These are phyloP conservation scores for Halyomorpha halys DNA, from an alignment of 1,140 invertebrate genomes.

Conservation along the genomic window DNA sequence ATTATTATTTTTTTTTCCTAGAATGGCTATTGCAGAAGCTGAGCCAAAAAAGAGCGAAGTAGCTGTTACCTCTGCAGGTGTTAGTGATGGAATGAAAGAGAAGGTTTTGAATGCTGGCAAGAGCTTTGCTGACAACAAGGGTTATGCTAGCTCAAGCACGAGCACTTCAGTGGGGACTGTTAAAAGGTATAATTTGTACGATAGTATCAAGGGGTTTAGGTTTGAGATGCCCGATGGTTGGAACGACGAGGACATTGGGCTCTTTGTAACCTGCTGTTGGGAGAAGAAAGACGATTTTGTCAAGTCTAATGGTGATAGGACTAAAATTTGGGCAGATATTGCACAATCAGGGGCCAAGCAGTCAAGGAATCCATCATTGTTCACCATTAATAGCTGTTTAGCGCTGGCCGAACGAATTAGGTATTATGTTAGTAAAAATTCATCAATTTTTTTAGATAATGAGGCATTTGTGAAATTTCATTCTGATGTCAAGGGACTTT, in stretches of 20 bases:
- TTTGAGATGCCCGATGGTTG: constrained; percentile 17
- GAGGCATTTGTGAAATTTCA: too few relatives aligned
- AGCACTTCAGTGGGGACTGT: background rate
- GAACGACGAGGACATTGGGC: constrained; percentile 10
- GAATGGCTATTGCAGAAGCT: constrained; percentile 20
- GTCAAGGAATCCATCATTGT: background rate
- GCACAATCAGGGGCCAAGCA: constrained; percentile 5
- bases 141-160: background rate
- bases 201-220: constrained; percentile 12
- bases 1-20: constrained; percentile 4
- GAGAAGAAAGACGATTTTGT: constrained; percentile 2
- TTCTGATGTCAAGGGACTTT: too few relatives aligned
- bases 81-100: constrained; percentile 4
- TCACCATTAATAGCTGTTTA: constrained; percentile 20
- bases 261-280: constrained; percentile 10
- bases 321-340: constrained; percentile 12
- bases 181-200: constrained; percentile 10
- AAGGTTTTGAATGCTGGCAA: background rate
- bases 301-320: background rate
- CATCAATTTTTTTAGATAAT: too few relatives aligned
- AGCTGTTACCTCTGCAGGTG: constrained; percentile 13
- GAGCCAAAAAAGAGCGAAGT: constrained; percentile 22
- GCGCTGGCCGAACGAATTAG: constrained; percentile 14
- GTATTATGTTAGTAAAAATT: constrained; percentile 9
- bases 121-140: background rate